These are phyloP conservation scores for Zosterops pallidus DNA, from an alignment of 2,113 vertebrate genomes.

Conservation along the genomic window DNA sequence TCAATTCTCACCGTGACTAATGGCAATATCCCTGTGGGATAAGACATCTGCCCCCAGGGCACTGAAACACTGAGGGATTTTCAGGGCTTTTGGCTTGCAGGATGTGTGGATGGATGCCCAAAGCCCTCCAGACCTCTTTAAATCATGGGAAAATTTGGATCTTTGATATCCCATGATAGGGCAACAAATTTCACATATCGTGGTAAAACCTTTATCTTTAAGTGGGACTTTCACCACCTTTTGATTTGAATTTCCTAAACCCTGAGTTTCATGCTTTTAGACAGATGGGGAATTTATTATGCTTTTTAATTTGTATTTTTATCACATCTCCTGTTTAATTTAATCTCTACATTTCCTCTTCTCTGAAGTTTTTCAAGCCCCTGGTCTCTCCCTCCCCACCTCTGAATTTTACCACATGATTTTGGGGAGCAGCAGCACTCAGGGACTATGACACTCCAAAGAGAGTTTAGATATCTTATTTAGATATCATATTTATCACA, in stretches of 20 bases:
- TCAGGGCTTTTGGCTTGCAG: neutral
- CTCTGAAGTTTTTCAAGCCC: neutral
- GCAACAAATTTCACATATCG: neutral
- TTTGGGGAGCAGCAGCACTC: neutral
- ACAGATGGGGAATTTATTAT: neutral
- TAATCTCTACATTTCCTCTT: neutral
- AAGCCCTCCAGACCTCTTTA: neutral
- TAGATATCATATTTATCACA: neutral
- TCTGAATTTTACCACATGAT: neutral
- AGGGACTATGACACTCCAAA: neutral
- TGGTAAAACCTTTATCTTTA: neutral
- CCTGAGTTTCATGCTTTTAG: neutral
- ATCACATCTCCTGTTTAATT: rapidly evolving
- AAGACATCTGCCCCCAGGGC: neutral
- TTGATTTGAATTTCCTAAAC: neutral
- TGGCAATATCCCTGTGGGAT: neutral
- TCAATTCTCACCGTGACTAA: neutral
- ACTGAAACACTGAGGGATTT: neutral
- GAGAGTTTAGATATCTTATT: neutral
- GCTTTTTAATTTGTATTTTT: neutral
- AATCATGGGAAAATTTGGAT: neutral
- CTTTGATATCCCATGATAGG: neutral
- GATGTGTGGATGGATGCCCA: neutral
- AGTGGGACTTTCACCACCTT: neutral
- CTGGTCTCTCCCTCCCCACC: neutral